phyloP scores from a whole-genome alignment of 2,113 vertebrate species.

The Strix aluco region DNA sequence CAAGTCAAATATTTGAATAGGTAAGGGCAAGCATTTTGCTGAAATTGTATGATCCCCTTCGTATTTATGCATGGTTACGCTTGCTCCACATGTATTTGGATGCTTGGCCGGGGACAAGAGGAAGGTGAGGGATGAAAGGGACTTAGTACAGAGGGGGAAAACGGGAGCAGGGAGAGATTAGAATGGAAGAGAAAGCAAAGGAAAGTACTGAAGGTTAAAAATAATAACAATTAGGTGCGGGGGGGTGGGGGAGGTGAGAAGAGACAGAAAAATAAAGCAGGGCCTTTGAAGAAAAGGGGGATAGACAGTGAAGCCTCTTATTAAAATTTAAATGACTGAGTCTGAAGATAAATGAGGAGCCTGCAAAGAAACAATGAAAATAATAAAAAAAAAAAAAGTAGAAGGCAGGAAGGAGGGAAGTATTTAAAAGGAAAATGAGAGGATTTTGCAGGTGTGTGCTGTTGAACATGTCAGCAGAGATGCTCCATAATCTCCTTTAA shows the following conservation, averaged over 20 bases:
- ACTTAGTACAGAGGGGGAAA: not conserved
- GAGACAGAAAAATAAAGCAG: constrained; percentile 9
- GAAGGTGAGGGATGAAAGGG: constrained; percentile 34
- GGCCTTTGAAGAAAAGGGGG: constrained; percentile 37
- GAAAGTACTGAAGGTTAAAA: constrained; percentile 32
- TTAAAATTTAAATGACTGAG: constrained; percentile 28
- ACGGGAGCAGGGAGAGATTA: not conserved
- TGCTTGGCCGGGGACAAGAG: not conserved
- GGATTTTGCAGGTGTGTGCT: not conserved
- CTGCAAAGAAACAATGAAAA: constrained; percentile 17
- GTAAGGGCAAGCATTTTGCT: constrained; percentile 13
- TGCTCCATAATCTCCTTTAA: constrained; percentile 12
- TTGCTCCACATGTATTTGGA: not conserved
- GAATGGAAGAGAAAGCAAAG: constrained; percentile 2
- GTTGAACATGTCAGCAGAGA: constrained; percentile 1
- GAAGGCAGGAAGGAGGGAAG: constrained; percentile 1
- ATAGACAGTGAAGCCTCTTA: constrained; percentile 42
- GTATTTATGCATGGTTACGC: constrained; percentile 14
- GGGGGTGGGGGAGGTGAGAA: not conserved
- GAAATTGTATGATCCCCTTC: constrained; percentile 47
- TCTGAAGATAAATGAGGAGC: constrained; percentile 34
- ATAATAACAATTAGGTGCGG: constrained; percentile 19
- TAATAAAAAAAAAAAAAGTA: not conserved
- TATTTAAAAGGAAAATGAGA: constrained; percentile 26
- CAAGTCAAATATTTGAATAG: constrained; percentile 54